Conservation (phyloP, 2,797 vertebrate genomes). For the Microctenopoma steveboyesi region DNA sequence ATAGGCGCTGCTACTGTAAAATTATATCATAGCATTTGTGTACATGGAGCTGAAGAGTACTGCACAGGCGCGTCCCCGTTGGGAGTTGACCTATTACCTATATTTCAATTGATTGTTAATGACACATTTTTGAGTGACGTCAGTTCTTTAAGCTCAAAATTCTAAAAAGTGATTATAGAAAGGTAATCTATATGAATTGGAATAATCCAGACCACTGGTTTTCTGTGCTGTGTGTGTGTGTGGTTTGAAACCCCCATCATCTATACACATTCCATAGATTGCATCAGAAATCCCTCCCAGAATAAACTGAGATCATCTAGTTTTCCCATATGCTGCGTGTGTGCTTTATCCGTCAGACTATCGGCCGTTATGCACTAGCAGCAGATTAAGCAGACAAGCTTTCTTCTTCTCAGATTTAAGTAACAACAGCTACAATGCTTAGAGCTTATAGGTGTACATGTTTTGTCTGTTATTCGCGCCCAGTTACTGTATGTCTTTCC, state of each 20-base stretch:
- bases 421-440: slow-evolving; percentile 13
- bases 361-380: slow-evolving; percentile 3
- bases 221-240: slow-evolving; percentile 17
- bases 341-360: slow-evolving; percentile 35
- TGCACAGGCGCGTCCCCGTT: background rate
- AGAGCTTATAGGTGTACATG: slow-evolving; percentile 13
- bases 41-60: background rate
- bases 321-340: slow-evolving; percentile 56
- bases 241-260: slow-evolving; percentile 31
- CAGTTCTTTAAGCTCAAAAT: slow-evolving; percentile 57
- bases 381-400: slow-evolving; percentile 42
- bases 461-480: slow-evolving; percentile 46
- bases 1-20: no score
- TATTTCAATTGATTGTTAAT: slow-evolving; percentile 33
- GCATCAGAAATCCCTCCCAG: slow-evolving; percentile 51
- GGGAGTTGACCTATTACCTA: slow-evolving; percentile 42
- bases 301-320: slow-evolving; percentile 63
- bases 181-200: slow-evolving; percentile 72
- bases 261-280: slow-evolving; percentile 47
- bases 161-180: slow-evolving; percentile 72
- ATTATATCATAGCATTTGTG: no score
- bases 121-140: slow-evolving; percentile 28
- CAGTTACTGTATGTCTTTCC: slow-evolving; percentile 37
- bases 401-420: slow-evolving; percentile 49
- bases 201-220: slow-evolving; percentile 69